Percentiles rank a stretch among this genome's conserved stretches.
Evolutionary conservation across 2,113 vertebrate genomes (phyloP).

Genomic region (Gobiocypris rarus): DNA sequence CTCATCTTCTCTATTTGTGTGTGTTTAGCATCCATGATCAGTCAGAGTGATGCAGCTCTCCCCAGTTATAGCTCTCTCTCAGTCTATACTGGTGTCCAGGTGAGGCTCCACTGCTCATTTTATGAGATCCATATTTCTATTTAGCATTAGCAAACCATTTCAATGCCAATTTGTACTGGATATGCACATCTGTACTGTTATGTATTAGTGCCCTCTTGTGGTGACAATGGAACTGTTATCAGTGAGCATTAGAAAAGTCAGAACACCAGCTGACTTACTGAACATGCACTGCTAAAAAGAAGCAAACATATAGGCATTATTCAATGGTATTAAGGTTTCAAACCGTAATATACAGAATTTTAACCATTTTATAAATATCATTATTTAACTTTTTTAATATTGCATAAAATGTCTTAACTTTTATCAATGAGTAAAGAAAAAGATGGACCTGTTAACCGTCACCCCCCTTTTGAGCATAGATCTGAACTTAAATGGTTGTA

Average conservation of each 20-base stretch:
- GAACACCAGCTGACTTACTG: neutral
- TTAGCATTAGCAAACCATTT: neutral
- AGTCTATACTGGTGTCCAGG: conserved; percentile 81
- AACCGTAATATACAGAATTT: too few species aligned
- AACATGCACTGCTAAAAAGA: neutral
- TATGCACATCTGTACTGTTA: neutral
- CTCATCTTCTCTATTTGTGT: conserved; percentile 27
- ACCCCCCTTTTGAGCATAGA: too few species aligned
- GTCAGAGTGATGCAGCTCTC: conserved; percentile 79
- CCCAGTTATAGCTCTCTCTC: conserved; percentile 80
- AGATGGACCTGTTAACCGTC: too few species aligned
- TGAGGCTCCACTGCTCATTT: conserved; percentile 45
- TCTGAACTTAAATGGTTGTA: too few species aligned
- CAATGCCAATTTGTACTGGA: neutral
- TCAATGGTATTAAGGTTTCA: too few species aligned
- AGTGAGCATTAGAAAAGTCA: neutral
- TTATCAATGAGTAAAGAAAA: too few species aligned
- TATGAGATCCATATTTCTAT: neutral
- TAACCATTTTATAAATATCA: too few species aligned
- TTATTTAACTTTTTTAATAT: too few species aligned
- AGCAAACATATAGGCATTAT: neutral
- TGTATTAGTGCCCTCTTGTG: conserved; percentile 26
- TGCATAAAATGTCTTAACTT: too few species aligned
- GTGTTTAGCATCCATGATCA: conserved; percentile 79
- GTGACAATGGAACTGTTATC: neutral